phyloP scores from a whole-genome alignment of 2,888 invertebrate genomes.

The Microchrysa polita region DNA sequence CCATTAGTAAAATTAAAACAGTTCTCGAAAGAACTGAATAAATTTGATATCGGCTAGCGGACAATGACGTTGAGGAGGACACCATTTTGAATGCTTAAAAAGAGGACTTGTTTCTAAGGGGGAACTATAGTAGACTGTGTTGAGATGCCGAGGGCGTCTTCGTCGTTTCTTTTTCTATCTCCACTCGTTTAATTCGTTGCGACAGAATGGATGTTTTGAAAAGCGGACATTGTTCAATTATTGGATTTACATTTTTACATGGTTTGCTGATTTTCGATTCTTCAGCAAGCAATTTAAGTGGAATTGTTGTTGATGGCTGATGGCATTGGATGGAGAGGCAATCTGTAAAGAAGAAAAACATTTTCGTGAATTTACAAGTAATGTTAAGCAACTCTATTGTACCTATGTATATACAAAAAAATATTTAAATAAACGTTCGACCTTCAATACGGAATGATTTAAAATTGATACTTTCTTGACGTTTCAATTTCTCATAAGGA shows the following conservation, averaged over 20 bases:
- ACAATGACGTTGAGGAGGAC: background rate
- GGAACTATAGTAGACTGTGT: too few species aligned
- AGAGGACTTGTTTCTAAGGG: background rate
- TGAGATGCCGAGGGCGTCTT: background rate
- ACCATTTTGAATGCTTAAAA: constrained; percentile 1
- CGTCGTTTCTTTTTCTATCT: background rate
- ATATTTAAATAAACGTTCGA: too few species aligned
- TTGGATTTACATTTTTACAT: constrained; percentile 23
- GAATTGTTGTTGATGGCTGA: background rate
- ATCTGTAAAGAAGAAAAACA: background rate
- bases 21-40: constrained; percentile 27
- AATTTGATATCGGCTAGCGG: background rate
- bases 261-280: background rate
- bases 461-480: too few species aligned
- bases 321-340: background rate
- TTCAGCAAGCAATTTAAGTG: background rate
- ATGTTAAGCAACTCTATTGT: too few species aligned
- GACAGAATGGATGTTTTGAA: background rate
- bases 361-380: too few species aligned
- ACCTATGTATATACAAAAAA: too few species aligned
- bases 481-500: too few species aligned
- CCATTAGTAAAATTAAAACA: constrained; percentile 23
- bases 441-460: too few species aligned
- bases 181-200: background rate
- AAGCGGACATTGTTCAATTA: background rate